Percentiles rank a stretch among this genome's conserved stretches.
These are phyloP conservation scores for Agraylea sexmaculata DNA, from an alignment of 1,140 invertebrate genomes.

Conservation along the genomic window DNA sequence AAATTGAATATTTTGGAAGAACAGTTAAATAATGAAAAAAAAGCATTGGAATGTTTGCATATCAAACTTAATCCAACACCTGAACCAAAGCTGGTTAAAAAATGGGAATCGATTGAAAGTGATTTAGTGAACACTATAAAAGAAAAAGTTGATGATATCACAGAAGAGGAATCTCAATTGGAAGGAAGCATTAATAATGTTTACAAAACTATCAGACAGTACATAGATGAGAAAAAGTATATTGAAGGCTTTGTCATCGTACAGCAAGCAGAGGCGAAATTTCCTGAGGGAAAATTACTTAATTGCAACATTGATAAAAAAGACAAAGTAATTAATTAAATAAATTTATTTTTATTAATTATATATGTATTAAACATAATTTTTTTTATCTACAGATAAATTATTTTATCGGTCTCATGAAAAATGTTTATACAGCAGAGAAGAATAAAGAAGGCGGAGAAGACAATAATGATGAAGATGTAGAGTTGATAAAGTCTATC, in stretches of 20 bases:
- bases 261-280: constrained; percentile 33
- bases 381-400: constrained; percentile 26
- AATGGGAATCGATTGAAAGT: constrained; percentile 34
- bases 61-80: constrained; percentile 37
- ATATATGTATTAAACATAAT: constrained; percentile 4
- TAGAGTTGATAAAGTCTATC: constrained; percentile 14
- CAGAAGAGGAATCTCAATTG: constrained; percentile 34
- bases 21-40: constrained; percentile 42
- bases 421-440: constrained; percentile 32
- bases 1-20: constrained; percentile 45
- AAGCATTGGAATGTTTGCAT: constrained; percentile 46
- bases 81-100: constrained; percentile 29
- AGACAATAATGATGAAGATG: constrained; percentile 23
- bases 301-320: constrained; percentile 36
- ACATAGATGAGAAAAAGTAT: constrained; percentile 31
- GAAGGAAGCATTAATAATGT: constrained; percentile 33
- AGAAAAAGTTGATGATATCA: constrained; percentile 31
- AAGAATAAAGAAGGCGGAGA: constrained; percentile 24
- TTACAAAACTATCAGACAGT: constrained; percentile 31
- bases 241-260: constrained; percentile 36
- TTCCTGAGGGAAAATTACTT: constrained; percentile 35
- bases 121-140: constrained; percentile 30
- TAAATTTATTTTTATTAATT: neutral
- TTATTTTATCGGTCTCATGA: constrained; percentile 33
- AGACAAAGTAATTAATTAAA: constrained; percentile 30